Evolutionary conservation across 2,888 invertebrate genomes (phyloP).

Genomic region (Tribolium freemani): DNA sequence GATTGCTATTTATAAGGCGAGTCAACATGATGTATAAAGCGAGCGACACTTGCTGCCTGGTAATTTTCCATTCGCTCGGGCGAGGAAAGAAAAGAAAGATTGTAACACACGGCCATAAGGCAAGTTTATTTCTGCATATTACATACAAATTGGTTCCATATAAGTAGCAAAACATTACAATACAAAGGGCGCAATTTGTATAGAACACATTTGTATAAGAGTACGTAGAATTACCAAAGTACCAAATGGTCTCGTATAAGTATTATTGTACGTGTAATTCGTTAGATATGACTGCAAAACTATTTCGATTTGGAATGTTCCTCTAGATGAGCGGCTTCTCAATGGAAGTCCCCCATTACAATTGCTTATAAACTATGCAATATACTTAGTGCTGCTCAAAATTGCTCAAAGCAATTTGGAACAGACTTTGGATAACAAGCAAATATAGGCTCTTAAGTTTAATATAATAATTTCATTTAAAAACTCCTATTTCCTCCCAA

Average conservation of each 20-base stretch:
- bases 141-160: slow-evolving; percentile 44
- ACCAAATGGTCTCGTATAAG: slow-evolving; percentile 19
- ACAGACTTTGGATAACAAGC: slow-evolving; percentile 48
- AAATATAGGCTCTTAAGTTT: slow-evolving; percentile 40
- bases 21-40: slow-evolving; percentile 25
- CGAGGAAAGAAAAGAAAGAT: background rate
- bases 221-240: slow-evolving; percentile 14
- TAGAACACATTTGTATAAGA: slow-evolving; percentile 35
- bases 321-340: slow-evolving; percentile 8
- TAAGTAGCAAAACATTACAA: slow-evolving; percentile 12
- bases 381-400: slow-evolving; percentile 15
- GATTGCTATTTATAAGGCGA: slow-evolving; percentile 34
- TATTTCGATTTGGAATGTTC: slow-evolving; percentile 47
- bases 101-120: slow-evolving; percentile 37
- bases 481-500: slow-evolving; percentile 47
- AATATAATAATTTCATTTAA: slow-evolving; percentile 42
- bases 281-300: slow-evolving; percentile 47
- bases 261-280: slow-evolving; percentile 47
- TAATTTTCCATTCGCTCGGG: slow-evolving; percentile 38
- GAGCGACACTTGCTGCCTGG: slow-evolving; percentile 21
- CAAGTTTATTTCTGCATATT: slow-evolving; percentile 40
- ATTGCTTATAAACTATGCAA: slow-evolving; percentile 46
- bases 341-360: slow-evolving; percentile 2
- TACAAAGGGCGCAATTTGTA: slow-evolving; percentile 6
- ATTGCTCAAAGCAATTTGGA: no score